A percentile compares a stretch with the other conserved stretches of the same genome.
These are phyloP conservation scores for Amblyjoppa fuscipennis DNA, from an alignment of 2,888 invertebrate genomes.

Conservation along the genomic window DNA sequence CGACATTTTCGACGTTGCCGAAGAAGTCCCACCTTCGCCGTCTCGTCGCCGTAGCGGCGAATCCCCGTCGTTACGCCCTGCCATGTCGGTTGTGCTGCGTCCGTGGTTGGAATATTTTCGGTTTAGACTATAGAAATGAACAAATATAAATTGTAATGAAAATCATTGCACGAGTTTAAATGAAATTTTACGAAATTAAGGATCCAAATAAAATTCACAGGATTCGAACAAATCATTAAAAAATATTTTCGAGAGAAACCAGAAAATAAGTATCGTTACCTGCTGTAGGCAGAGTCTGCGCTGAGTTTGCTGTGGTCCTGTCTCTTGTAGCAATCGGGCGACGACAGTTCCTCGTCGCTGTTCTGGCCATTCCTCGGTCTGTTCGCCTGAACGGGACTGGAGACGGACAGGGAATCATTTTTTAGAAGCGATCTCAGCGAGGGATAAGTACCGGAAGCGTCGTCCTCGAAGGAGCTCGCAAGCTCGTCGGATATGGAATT, in stretches of 20 bases:
- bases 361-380: constrained; percentile 72
- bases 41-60: constrained; percentile 60
- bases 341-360: constrained; percentile 81
- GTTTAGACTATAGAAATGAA: constrained; percentile 86
- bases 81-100: constrained; percentile 78
- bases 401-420: constrained; percentile 83
- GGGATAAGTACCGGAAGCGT: constrained; percentile 85
- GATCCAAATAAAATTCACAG: not conserved
- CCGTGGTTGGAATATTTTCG: constrained; percentile 86
- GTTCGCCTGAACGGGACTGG: constrained; percentile 75
- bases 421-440: constrained; percentile 84
- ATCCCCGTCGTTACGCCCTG: constrained; percentile 75
- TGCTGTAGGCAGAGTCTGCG: constrained; percentile 94
- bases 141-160: constrained; percentile 43
- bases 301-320: constrained; percentile 83
- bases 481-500: constrained; percentile 88
- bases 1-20: constrained; percentile 86
- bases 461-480: constrained; percentile 90
- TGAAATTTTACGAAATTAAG: no score
- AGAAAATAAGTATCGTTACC: constrained; percentile 83
- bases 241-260: constrained; percentile 6
- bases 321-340: constrained; percentile 81
- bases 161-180: not conserved
- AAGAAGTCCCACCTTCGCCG: constrained; percentile 53
- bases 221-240: not conserved